Evolutionary conservation across 92 coral and sea anemone species (phyloP).

Genomic region (Heteractis magnifica): DNA sequence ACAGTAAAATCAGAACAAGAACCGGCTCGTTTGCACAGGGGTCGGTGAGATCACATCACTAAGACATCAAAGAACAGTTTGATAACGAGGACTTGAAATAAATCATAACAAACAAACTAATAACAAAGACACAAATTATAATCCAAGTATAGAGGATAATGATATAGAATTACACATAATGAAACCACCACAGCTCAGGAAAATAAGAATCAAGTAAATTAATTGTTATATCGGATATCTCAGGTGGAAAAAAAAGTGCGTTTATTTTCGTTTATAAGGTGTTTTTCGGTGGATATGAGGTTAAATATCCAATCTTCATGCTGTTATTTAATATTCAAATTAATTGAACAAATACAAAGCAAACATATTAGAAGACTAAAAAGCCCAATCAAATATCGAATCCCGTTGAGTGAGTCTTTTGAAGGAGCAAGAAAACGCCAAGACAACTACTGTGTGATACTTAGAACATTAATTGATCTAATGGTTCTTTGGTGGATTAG

Average conservation of each 20-base stretch:
- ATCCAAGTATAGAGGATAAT: constrained; percentile 5
- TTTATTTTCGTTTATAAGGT: not conserved
- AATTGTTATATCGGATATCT: not conserved
- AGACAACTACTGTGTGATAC: not conserved
- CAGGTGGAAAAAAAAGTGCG: not conserved
- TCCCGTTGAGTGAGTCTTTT: constrained; percentile 16
- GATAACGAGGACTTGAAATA: constrained; percentile 2
- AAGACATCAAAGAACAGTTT: not conserved
- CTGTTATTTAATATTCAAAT: constrained; percentile 1
- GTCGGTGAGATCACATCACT: not conserved
- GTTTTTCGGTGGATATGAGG: not conserved
- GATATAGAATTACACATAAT: constrained; percentile 27
- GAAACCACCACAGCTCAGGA: not conserved
- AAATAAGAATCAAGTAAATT: not conserved
- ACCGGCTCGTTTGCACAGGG: not conserved
- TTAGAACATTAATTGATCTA: not conserved
- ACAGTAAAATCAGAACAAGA: not conserved
- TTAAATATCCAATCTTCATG: not conserved
- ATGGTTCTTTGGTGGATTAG: not conserved
- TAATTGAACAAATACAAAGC: constrained; percentile 2
- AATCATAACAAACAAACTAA: constrained; percentile 12
- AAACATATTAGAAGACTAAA: constrained; percentile 22
- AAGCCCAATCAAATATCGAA: constrained; percentile 17
- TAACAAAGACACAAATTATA: constrained; percentile 25
- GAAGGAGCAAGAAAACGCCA: constrained; percentile 6